Evolutionary conservation across 2,888 invertebrate species (phyloP), one percentile per base, ranked within the genome.

Genomic region (Brachyptera putata): DNA sequence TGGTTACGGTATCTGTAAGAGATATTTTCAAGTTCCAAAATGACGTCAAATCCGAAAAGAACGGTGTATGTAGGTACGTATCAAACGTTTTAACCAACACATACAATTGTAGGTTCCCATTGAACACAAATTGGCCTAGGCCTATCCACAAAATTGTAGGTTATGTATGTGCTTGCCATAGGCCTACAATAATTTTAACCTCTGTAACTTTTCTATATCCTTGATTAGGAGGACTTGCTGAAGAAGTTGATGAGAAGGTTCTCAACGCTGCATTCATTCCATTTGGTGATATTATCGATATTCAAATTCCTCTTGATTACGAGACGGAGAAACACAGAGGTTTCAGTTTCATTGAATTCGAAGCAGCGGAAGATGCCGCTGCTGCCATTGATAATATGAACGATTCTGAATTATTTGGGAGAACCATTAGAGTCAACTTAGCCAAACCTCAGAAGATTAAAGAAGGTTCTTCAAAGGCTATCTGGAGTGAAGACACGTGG

Each of bases 321-420:
- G 96, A 98, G 76, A 87, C 89, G 58, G 95, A 97, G 72, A 95
- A 95, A 71, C 97, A 98, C 72, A 81, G 97, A 70, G 97, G 97
- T n/a, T 99, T 97, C 78, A 96, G 97, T 0, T 99, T 99, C 74
- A 89, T 99, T 65, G 99, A 99, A 77, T 99, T 95, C 78, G 99
- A 99, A 77, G 83, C 86, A 66, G 89, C 93, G 7, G 98, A 98
- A 78, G 99, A 99, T 83, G 97, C 98, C n/a, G 89, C 93, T 9
- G 92, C 96, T 30, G 97, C 98, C 49, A 97, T 99, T 69, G 98
- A 99, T 75, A 99, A 99, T 71, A 97, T 99, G 98, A 96, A 99
- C 78, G 97, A 99, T 74, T 91, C 96, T 0, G 99, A 99, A 75
- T 78, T 99, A 37, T 98, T 94, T 80, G 99, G 99, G 0, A 82